phyloP scores from a whole-genome alignment of 37 sponge, comb jelly and placozoan species.

The Haliclona indistincta region DNA sequence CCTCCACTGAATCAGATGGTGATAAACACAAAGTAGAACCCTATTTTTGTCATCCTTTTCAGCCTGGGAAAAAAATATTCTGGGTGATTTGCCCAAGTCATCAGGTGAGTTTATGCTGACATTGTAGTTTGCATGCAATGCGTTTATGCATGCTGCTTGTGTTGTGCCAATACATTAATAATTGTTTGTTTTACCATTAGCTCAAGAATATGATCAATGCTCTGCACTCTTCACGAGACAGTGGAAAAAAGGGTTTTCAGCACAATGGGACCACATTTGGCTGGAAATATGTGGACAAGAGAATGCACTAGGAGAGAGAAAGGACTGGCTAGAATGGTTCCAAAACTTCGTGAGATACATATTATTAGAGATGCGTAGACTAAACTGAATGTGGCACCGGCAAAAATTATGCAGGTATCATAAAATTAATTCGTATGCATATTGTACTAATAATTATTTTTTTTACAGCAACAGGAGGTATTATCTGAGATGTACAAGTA shows the following conservation, averaged over 20 bases:
- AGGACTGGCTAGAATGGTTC: constrained; percentile 4
- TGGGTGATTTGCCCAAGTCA: constrained; percentile 10
- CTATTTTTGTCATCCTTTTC: neutral
- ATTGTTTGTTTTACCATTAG: neutral
- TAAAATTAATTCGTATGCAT: neutral
- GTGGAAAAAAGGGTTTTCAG: constrained; percentile 1
- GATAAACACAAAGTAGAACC: constrained; percentile 7
- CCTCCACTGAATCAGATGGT: neutral
- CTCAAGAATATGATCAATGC: constrained; percentile 5
- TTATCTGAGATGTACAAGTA: neutral
- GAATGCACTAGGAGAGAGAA: neutral
- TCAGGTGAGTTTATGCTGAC: neutral
- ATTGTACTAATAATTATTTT: neutral
- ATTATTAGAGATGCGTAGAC: constrained; percentile 15
- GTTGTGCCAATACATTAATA: neutral
- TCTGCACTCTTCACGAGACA: neutral
- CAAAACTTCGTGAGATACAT: neutral
- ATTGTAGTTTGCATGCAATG: too few species aligned
- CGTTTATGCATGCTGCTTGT: neutral
- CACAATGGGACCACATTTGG: neutral
- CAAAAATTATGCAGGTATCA: constrained; percentile 22
- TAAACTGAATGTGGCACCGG: constrained; percentile 17
- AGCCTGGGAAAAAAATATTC: neutral
- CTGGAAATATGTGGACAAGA: constrained; percentile 4
- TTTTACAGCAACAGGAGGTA: constrained; percentile 10